Base-by-base conservation (phyloP, 2,888 invertebrate genomes). In the Eupithecia subfuscata region DNA sequence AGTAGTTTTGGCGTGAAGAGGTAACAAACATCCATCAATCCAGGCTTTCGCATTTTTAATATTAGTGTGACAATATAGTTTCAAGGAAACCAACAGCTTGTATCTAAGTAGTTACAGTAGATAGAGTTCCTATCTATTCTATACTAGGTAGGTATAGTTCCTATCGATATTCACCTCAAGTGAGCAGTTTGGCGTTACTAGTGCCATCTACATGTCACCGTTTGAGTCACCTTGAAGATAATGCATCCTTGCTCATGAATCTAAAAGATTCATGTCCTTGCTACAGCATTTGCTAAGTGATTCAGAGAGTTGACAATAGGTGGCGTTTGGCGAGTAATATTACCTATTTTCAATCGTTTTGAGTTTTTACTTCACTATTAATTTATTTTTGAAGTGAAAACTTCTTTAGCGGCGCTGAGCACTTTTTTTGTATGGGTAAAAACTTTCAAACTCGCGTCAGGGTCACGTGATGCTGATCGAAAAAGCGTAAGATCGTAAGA, bases 151-250 rank as follows among this genome's bases (percentile, higher is more conserved):
- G 12, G 18, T 48, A 48, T 16, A 48, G 16, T 18, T 48, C 18
- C 2, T 48, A 48, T 25, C 6, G 14, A 60, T 60, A 11, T 60
- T 25, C 8, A 60, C 22, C 5, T 25, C 25, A 25, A 25, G 12
- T n/a, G n/a, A 22, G 12, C 22, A 34, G 34, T 18, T 64, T 34
- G 34, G 30, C 18, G 34, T 18, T 18, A 34, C 18, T 64, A 64
- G 64, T 64, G 64, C 18, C 64, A 64, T 64, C 64, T 64, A 64
- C 18, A 64, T 34, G 34, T 34, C 64, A 18, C 18, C 16, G 34
- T 64, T 34, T 64, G 34, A 64, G 64, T 18, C 18, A 34, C 30
- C 16, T 64, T 18, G 9, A 34, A 34, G 34, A 8, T 48, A 18
- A 45, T 16, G 16, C 18, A 48, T 64, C 34, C 30, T 64, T 64